Base-by-base conservation (phyloP, 2,113 vertebrate genomes). In the Thunnus thynnus region DNA sequence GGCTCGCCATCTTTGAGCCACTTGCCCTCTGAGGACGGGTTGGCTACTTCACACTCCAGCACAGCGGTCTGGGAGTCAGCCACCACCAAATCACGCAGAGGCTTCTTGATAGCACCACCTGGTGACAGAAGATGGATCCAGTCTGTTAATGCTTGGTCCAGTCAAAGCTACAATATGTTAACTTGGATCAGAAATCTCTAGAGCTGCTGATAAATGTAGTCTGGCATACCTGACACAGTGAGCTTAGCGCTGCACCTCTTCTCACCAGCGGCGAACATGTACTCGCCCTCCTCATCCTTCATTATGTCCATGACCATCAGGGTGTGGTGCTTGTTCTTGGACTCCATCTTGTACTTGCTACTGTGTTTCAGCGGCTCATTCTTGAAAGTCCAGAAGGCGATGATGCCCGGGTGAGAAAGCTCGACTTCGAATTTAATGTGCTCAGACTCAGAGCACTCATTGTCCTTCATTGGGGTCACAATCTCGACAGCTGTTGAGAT, bases 221-320 rank as follows among this genome's bases (percentile, higher is more conserved):
- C 13, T 3, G 1, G 6, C 84, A 61, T 95, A 99, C 98, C 98
- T 96, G 97, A 95, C 74, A 99, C 98, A 1, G 95, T 96, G 80
- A 99, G 95, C 17, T 92, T 95, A 73, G 96, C 98, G 66, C 93
- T 96, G 80, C 97, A 97, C 80, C 91, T 97, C 92, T 99, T 97
- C 90, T 98, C 97, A 70, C 98, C 98, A 78, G 98, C 98, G 75
- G 96, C 96, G 79, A 99, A 99, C 61, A 93, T 89, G 78, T 99
- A 99, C 81, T 98, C 93, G 83, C 98, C 98, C 92, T 99, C 98
- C 71, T 99, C 97, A 66, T 99, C 98, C 92, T 99, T 99, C 97
- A 98, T 99, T 83, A 97, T 94, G 76, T 98, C 97, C 83, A 97
- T 89, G 63, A 99, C 94, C 7, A 96, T 99, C 85, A 99, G 80